phyloP scores from a whole-genome alignment of 2,888 invertebrate species.

The Lasioglossum marginatum region DNA sequence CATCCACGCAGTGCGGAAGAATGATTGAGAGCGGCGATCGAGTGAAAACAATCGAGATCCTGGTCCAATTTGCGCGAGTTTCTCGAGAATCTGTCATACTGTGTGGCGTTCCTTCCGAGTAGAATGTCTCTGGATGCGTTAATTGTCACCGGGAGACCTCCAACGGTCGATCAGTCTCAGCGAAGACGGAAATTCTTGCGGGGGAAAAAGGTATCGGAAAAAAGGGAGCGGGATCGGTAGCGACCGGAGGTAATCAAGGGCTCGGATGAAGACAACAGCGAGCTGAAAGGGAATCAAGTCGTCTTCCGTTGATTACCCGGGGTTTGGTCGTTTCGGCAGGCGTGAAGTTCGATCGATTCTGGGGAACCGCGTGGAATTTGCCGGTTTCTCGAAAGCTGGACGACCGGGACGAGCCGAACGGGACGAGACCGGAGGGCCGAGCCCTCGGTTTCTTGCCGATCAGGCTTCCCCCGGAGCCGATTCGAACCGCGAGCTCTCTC shows the following conservation, averaged over 20 bases:
- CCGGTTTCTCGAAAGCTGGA: conserved; percentile 70
- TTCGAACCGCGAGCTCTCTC: conserved; percentile 17
- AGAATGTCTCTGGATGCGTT: not conserved
- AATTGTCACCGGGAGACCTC: conserved; percentile 12
- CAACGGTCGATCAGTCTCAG: not conserved
- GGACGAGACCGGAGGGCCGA: not conserved
- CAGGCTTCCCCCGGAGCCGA: not conserved
- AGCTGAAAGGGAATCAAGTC: conserved; percentile 57
- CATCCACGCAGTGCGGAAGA: not conserved
- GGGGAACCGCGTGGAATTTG: conserved; percentile 70
- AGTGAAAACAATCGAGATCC: not conserved
- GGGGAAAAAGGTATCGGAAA: not conserved
- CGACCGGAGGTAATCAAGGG: conserved; percentile 25
- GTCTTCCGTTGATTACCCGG: conserved; percentile 71
- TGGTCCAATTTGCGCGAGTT: not conserved
- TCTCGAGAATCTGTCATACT: not conserved
- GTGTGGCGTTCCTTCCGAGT: conserved; percentile 8
- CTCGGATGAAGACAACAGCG: conserved; percentile 59
- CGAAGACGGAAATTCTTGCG: not conserved
- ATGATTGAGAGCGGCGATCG: not conserved
- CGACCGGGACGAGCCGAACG: conserved; percentile 12
- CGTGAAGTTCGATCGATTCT: conserved; percentile 74
- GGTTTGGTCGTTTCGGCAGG: conserved; percentile 63
- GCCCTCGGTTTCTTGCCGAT: conserved; percentile 65
- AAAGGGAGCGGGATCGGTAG: not conserved